Base-by-base conservation (phyloP, 2,113 vertebrate species). In the Nerophis lumbriciformis region DNA sequence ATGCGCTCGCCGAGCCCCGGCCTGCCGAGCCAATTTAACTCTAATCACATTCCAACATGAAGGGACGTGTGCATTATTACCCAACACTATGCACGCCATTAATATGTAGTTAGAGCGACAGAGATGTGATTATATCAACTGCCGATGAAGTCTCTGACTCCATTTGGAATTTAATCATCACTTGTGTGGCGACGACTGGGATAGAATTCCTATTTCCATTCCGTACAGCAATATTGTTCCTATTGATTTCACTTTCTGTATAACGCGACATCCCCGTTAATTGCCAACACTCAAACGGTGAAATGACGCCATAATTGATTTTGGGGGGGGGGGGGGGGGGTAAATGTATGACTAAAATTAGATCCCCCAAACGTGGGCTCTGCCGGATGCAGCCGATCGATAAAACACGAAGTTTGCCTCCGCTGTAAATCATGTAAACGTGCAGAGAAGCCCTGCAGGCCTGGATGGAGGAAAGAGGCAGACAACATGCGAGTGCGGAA, bases 11-110 rank as follows among this genome's bases (percentile, higher is more conserved):
- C 42, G 66, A 72, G 57, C 62, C 47, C 28, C 49, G 28, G 69
- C 67, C 58, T 67, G 62, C 59, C 21, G 19, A 71, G 64, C 56
- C 15, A 72, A 79, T 75, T 57, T 79, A 72, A 60, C 10, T 71
- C 66, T 69, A 81, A 78, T 81, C 63, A 68, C 50, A 73, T 73
- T 66, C 68, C 42, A 59, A 76, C 69, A 68, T 71, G 67, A 67
- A 2, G 14, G 47, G 56, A 66, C 1, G 48, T 60, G 45, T 61
- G 66, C 63, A 48, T 76, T 65, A 74, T 48, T 64, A 77, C 72
- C 53, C 65, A 50, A 57, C 63, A 15, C 55, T 61, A 37, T 65
- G 64, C 50, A 48, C 1, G 12, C 65, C 68, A 76, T 83, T 58
- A 77, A 74, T 76, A 75, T 71, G 38, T 66, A 69, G 69, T 74